Evolutionary conservation across 1,140 invertebrate species (phyloP), one percentile per base, ranked within the genome.

Genomic region (Drosophila nebulosa): DNA sequence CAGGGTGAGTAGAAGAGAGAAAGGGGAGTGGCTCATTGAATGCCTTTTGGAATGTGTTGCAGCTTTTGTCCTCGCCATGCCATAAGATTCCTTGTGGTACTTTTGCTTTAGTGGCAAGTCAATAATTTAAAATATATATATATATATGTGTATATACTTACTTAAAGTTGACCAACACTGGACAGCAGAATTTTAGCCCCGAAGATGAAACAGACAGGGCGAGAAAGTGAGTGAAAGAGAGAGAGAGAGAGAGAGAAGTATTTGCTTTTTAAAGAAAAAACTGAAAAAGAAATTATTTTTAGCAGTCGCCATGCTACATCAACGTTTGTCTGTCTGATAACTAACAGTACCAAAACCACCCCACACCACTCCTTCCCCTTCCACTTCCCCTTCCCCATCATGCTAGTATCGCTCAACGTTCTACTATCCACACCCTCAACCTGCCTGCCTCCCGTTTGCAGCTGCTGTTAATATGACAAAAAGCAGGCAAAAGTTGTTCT

Each of bases 381-480:
- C n/a, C 32, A 50, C 16, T 18, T 21, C 27, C 9, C 52, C 14
- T 27, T 5, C n/a, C 14, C 52, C 9, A 9, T 24, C 52, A 14
- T n/a, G n/a, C 27, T 12, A 10, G 27, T 9, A 30, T 30, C 7
- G 27, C 7, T n/a, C n/a, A n/a, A n/a, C n/a, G n/a, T n/a, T n/a
- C n/a, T 30, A 30, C 27, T 46, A 7, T 16, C 58, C 42, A 30
- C n/a, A 12, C 27, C n/a, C n/a, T 30, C 22, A 7, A 5, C 16
- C 39, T 46, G 7, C 39, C 2, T 16, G 10, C 5, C 24, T 53
- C 14, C 12, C 12, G 18, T 12, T 36, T 68, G 22, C 58, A 21
- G 26, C 62, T 78, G 81, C 81, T 86, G 81, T 86, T 86, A 86
- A 86, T 86, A 86, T 81, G 81, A 86, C 81, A 86, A 86, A 86